These are phyloP conservation scores for Eriosoma lanigerum DNA, from an alignment of 1,140 invertebrate genomes.

Conservation along the genomic window DNA sequence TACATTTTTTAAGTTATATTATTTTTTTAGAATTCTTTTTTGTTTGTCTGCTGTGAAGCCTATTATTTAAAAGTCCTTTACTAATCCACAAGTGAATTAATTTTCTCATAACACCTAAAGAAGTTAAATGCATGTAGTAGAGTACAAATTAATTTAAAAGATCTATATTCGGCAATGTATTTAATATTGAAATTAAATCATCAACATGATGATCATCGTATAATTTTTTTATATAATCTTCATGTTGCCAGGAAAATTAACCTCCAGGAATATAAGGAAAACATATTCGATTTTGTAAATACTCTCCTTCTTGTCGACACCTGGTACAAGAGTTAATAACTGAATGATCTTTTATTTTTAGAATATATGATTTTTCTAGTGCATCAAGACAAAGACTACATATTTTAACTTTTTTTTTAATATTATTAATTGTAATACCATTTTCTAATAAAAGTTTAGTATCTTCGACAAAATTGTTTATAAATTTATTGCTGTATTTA, in stretches of 20 bases:
- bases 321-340: neutral
- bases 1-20: no score
- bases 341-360: neutral
- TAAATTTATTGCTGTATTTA: neutral
- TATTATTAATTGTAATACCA: neutral
- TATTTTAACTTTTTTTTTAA: neutral
- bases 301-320: neutral
- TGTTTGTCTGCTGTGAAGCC: no score
- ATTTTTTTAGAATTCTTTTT: no score
- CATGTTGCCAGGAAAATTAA: neutral
- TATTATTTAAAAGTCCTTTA: no score
- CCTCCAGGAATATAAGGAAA: neutral
- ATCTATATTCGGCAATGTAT: neutral
- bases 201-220: neutral
- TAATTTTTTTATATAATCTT: neutral
- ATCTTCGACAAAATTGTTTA: neutral
- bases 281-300: neutral
- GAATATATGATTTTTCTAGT: neutral
- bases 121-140: no score
- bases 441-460: neutral
- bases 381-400: neutral
- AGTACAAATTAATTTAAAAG: no score
- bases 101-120: no score
- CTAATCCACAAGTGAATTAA: no score
- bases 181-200: neutral